Conservation (phyloP, 2,888 invertebrate species). For the Trichopria drosophilae region DNA sequence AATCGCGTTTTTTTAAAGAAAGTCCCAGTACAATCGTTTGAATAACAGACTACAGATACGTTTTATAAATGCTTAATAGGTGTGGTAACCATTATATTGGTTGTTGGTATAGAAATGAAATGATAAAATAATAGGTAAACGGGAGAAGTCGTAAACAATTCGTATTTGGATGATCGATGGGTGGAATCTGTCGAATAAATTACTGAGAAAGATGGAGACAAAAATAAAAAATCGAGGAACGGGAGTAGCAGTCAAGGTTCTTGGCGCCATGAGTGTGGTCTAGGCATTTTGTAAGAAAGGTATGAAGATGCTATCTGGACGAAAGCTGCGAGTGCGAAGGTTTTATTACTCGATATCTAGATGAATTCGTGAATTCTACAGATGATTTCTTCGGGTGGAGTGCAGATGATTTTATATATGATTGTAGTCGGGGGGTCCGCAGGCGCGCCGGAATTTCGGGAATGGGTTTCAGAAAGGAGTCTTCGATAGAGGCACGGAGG, state of each 20-base stretch:
- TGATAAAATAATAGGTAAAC: too few relatives aligned
- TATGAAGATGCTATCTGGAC: too few relatives aligned
- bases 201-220: neutral
- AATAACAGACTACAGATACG: too few relatives aligned
- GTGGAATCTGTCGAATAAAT: constrained; percentile 7
- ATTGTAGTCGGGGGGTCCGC: constrained; percentile 28
- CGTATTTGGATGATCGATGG: constrained; percentile 13
- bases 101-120: too few relatives aligned
- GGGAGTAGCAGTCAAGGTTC: constrained; percentile 27
- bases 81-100: too few relatives aligned
- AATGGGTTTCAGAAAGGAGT: constrained; percentile 10
- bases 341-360: constrained; percentile 57
- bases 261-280: constrained; percentile 45
- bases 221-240: constrained; percentile 6
- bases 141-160: constrained; percentile 1
- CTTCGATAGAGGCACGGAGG: too few relatives aligned
- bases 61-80: too few relatives aligned
- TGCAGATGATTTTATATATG: constrained; percentile 51
- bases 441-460: constrained; percentile 37
- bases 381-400: constrained; percentile 47
- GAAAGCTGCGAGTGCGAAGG: too few relatives aligned
- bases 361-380: constrained; percentile 57
- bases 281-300: constrained; percentile 39
- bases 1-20: neutral
- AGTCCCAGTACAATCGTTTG: neutral